These are phyloP conservation scores for Chloromyia formosa DNA, from an alignment of 2,888 invertebrate genomes.

Conservation along the genomic window DNA sequence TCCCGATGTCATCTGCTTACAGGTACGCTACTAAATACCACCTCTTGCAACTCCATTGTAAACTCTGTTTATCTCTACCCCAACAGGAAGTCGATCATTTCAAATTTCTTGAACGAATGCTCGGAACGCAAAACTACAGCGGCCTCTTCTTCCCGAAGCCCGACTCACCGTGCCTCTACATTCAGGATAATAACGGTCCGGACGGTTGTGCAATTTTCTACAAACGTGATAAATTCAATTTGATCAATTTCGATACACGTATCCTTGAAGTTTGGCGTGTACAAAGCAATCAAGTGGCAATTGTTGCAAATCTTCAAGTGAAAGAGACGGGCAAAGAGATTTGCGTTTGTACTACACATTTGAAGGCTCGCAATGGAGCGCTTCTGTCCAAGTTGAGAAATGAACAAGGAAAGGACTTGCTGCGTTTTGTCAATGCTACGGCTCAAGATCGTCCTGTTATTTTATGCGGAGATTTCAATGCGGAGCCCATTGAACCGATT, in stretches of 20 bases:
- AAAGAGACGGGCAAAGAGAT: constrained; percentile 69
- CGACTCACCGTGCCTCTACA: constrained; percentile 78
- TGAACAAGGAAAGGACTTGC: constrained; percentile 75
- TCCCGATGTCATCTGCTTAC: constrained; percentile 77
- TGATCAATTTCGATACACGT: constrained; percentile 68
- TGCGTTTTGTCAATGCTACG: constrained; percentile 67
- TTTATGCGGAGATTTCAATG: constrained; percentile 80
- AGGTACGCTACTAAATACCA: constrained; percentile 63
- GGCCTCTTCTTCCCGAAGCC: constrained; percentile 80
- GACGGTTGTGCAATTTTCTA: constrained; percentile 83
- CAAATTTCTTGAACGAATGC: constrained; percentile 70
- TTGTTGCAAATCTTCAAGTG: constrained; percentile 68
- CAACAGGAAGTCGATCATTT: constrained; percentile 79
- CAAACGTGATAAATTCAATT: constrained; percentile 70
- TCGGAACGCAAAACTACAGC: constrained; percentile 72
- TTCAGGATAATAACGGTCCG: constrained; percentile 76
- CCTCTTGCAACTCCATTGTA: not conserved
- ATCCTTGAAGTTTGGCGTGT: constrained; percentile 77
- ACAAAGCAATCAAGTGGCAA: constrained; percentile 77
- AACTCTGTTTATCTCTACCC: not conserved
- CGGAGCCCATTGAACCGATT: constrained; percentile 76
- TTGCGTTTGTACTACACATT: constrained; percentile 75
- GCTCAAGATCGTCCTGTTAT: constrained; percentile 69
- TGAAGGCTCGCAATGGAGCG: constrained; percentile 77
- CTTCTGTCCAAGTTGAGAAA: constrained; percentile 73